A percentile compares a stretch with the other conserved stretches of the same genome.
phyloP scores from a whole-genome alignment of 2,888 invertebrate species.

The Celastrina argiolus region DNA sequence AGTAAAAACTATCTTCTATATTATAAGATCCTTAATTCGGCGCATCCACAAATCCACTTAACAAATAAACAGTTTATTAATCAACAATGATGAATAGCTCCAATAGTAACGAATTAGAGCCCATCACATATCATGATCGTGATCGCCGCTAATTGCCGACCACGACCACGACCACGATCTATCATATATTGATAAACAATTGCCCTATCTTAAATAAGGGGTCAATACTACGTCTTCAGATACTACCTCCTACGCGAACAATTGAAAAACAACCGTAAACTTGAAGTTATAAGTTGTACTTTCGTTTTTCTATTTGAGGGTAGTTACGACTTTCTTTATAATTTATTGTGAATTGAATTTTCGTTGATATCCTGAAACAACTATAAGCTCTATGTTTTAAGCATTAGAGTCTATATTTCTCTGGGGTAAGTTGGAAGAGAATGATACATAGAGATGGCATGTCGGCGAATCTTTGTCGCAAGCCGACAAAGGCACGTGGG shows the following conservation, averaged over 20 bases:
- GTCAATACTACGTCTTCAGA: conserved; percentile 51
- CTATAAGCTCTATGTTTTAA: conserved; percentile 35
- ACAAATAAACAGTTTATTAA: background rate
- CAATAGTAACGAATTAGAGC: conserved; percentile 52
- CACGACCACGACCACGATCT: conserved; percentile 57
- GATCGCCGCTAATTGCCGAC: conserved; percentile 66
- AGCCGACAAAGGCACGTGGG: conserved; percentile 75
- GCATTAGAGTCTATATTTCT: conserved; percentile 40
- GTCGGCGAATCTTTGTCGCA: conserved; percentile 73
- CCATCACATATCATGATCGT: conserved; percentile 74
- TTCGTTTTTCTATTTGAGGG: conserved; percentile 26
- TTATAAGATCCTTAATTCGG: background rate
- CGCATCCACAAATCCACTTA: background rate
- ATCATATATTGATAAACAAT: conserved; percentile 74
- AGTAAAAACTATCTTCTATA: too few relatives aligned
- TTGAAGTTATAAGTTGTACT: conserved; percentile 27
- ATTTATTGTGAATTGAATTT: conserved; percentile 45
- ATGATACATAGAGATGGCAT: conserved; percentile 50
- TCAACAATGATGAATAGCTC: background rate
- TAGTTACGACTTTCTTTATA: conserved; percentile 38
- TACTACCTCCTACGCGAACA: conserved; percentile 37
- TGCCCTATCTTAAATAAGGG: conserved; percentile 75
- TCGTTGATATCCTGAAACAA: conserved; percentile 35
- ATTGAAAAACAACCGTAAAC: conserved; percentile 34
- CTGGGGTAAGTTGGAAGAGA: conserved; percentile 25